A percentile compares a stretch with the other conserved stretches of the same genome.
Evolutionary conservation across 2,113 vertebrate species (phyloP).

Genomic region (Saguinus midas): DNA sequence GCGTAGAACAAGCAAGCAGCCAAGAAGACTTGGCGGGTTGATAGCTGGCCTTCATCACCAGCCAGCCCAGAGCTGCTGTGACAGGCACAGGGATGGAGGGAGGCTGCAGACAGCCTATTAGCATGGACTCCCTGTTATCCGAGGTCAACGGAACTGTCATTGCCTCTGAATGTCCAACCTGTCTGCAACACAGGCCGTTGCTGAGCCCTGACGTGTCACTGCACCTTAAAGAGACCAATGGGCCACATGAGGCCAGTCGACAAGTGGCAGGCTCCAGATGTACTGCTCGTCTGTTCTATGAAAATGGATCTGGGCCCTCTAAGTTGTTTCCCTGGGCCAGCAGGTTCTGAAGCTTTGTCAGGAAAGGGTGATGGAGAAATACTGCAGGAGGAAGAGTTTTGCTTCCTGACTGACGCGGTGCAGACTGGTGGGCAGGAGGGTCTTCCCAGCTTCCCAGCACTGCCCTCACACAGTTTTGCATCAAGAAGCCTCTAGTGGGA

Average conservation of each 20-base stretch:
- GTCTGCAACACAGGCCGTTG: not conserved
- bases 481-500: not conserved
- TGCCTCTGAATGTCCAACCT: not conserved
- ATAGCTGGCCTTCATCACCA: not conserved
- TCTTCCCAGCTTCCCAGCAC: not conserved
- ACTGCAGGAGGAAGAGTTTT: not conserved
- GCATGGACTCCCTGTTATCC: not conserved
- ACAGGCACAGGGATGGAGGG: not conserved
- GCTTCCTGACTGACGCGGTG: too few relatives aligned
- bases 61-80: not conserved
- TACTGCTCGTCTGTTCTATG: not conserved
- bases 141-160: not conserved
- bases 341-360: not conserved
- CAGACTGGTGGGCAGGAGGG: accelerated
- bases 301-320: not conserved
- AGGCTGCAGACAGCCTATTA: not conserved
- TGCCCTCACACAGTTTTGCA: not conserved
- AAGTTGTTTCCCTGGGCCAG: not conserved
- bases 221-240: too few relatives aligned
- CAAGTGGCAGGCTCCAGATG: accelerated
- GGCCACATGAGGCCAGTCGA: not conserved
- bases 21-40: not conserved
- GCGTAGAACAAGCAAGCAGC: not conserved
- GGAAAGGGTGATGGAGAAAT: not conserved
- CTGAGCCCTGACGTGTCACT: not conserved